phyloP scores from a whole-genome alignment of 2,888 invertebrate genomes.

The Hedychridium roseum region DNA sequence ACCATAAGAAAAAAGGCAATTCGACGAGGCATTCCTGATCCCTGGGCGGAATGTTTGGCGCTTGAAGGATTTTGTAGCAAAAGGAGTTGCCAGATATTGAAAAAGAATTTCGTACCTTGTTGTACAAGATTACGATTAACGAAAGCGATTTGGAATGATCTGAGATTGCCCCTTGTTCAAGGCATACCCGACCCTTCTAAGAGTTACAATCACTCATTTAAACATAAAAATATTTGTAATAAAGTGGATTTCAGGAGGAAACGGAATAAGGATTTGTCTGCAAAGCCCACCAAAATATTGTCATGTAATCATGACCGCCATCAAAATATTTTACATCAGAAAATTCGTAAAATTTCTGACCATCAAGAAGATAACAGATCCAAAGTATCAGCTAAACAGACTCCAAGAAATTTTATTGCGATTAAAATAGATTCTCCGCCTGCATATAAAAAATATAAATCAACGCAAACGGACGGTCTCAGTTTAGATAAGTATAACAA shows the following conservation, averaged over 20 bases:
- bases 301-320: too few relatives aligned
- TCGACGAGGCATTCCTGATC: conserved; percentile 32
- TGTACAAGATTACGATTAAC: conserved; percentile 23
- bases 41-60: conserved; percentile 32
- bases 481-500: too few relatives aligned
- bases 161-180: conserved; percentile 29
- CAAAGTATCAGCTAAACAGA: too few relatives aligned
- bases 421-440: too few relatives aligned
- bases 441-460: too few relatives aligned
- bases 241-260: background rate
- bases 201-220: conserved; percentile 3
- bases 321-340: too few relatives aligned
- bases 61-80: conserved; percentile 15
- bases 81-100: conserved; percentile 1
- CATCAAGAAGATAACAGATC: too few relatives aligned
- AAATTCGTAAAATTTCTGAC: too few relatives aligned
- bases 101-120: conserved; percentile 16
- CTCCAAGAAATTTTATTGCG: too few relatives aligned
- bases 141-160: conserved; percentile 27
- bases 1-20: background rate
- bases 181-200: conserved; percentile 38
- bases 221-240: background rate
- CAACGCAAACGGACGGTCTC: too few relatives aligned
- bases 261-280: background rate
- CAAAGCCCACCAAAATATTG: background rate